Conservation (phyloP, 2,797 vertebrate species). For the Phoeniculus purpureus region DNA sequence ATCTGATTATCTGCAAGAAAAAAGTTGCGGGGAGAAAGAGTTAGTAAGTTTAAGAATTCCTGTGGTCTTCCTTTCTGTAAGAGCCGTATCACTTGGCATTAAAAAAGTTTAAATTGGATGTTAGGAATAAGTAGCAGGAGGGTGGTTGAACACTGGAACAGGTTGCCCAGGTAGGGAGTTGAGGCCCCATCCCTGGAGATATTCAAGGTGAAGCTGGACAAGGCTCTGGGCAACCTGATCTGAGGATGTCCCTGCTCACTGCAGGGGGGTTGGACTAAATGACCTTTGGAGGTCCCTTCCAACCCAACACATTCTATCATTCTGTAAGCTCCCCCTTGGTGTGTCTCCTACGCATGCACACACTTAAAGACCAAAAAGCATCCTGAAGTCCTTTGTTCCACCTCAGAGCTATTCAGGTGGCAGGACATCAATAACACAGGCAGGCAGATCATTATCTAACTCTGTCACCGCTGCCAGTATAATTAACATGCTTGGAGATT, state of each 20-base stretch:
- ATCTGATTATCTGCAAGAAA: conserved; percentile 74
- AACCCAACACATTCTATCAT: no score
- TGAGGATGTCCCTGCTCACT: no score
- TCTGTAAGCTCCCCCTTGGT: no score
- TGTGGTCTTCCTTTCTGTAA: neutral
- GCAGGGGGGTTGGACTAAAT: no score
- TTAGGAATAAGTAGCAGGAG: no score
- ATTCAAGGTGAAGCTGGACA: no score
- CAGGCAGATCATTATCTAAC: neutral
- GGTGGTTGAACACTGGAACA: no score
- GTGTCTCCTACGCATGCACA: neutral
- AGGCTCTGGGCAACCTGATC: no score
- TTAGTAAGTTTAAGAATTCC: neutral
- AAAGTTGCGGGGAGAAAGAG: conserved; percentile 25
- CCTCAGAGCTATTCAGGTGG: neutral
- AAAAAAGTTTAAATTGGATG: neutral
- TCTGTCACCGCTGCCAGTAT: neutral
- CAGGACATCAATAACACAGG: neutral
- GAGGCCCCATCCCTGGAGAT: no score
- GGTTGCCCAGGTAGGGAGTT: no score
- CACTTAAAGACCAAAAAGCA: neutral
- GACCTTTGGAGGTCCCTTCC: no score
- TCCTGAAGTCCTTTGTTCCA: neutral
- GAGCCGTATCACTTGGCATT: neutral
- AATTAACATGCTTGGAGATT: neutral